Evolutionary conservation across 2,888 invertebrate genomes (phyloP).

Genomic region (Tineola bisselliella): DNA sequence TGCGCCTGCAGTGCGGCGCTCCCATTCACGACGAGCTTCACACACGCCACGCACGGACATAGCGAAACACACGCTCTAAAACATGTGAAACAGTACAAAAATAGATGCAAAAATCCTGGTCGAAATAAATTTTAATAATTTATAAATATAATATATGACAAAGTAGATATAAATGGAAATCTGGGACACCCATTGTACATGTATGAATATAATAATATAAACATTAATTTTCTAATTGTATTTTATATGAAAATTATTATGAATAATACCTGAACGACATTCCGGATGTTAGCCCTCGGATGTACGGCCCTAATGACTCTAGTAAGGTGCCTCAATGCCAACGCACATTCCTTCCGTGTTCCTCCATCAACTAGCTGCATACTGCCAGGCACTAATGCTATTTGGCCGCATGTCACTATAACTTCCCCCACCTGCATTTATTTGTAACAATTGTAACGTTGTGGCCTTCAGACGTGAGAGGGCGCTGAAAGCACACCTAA

Average conservation of each 20-base stretch:
- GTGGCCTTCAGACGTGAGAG: no score
- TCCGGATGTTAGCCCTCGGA: conserved; percentile 78
- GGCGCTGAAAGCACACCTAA: no score
- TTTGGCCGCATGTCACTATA: conserved; percentile 91
- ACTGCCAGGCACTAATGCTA: conserved; percentile 79
- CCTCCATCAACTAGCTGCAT: conserved; percentile 70
- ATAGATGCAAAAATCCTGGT: no score
- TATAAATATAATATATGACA: no score
- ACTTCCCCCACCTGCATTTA: conserved; percentile 77
- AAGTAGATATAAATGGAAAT: no score
- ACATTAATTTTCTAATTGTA: no score
- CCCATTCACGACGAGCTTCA: conserved; percentile 84
- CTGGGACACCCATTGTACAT: no score
- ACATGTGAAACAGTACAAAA: no score
- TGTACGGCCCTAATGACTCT: conserved; percentile 85
- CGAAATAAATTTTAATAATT: no score
- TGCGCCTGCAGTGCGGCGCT: conserved; percentile 83
- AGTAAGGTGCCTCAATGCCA: conserved; percentile 84
- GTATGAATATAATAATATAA: no score
- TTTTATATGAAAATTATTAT: no score
- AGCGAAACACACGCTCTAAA: conserved; percentile 85
- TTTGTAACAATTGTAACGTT: no score
- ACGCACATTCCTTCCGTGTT: conserved; percentile 81
- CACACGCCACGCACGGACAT: conserved; percentile 76
- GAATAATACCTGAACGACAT: conserved; percentile 78